These are phyloP conservation scores for Lasioglossum figueresi DNA, from an alignment of 2,888 invertebrate genomes.

Conservation along the genomic window DNA sequence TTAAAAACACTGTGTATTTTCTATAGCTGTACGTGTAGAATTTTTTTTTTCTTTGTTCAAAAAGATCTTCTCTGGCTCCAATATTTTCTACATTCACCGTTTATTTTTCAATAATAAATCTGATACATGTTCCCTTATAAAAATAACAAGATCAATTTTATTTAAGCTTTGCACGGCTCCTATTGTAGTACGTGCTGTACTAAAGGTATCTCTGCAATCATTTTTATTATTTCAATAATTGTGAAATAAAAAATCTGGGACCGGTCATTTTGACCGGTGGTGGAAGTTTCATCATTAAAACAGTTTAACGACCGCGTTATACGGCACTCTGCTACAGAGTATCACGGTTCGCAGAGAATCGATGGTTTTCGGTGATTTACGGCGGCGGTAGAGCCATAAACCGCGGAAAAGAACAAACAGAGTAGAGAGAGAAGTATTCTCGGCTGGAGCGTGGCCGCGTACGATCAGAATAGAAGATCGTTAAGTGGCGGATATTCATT, in stretches of 20 bases:
- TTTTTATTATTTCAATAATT: no score
- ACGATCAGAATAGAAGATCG: slow-evolving; percentile 38
- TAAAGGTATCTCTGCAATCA: no score
- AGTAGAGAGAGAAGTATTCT: neutral
- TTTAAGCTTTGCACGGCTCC: no score
- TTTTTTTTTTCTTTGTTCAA: no score
- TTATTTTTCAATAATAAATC: no score
- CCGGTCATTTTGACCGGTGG: no score
- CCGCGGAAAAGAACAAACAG: neutral
- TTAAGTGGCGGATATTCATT: slow-evolving; percentile 29
- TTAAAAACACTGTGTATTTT: neutral
- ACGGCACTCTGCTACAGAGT: neutral
- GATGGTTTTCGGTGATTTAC: neutral
- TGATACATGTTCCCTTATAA: no score
- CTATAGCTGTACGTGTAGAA: no score
- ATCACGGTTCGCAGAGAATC: neutral
- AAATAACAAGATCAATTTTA: no score
- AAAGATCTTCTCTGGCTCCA: no score
- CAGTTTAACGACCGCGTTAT: neutral
- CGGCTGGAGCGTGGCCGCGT: neutral
- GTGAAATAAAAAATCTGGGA: no score
- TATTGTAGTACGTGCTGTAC: no score
- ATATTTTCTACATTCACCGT: neutral
- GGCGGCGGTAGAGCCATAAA: neutral
- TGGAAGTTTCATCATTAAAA: neutral